phyloP scores from a whole-genome alignment of 2,113 vertebrate species.

The Equus przewalskii region DNA sequence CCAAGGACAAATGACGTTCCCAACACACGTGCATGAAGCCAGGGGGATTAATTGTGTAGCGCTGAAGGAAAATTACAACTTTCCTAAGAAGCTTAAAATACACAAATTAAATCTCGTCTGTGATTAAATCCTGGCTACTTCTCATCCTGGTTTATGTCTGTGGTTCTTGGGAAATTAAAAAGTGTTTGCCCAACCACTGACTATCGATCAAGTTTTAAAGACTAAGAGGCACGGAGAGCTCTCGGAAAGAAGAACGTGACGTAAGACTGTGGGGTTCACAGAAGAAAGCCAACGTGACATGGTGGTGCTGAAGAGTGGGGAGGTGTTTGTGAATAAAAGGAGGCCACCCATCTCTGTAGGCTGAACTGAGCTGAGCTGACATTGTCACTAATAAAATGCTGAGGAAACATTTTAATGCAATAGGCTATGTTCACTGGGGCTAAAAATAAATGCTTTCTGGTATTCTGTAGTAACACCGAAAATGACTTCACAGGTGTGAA shows the following conservation, averaged over 20 bases:
- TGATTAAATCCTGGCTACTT: not conserved
- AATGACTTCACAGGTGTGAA: not conserved
- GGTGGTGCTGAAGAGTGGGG: not conserved
- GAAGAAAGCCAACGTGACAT: not conserved
- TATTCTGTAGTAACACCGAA: not conserved
- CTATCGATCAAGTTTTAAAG: conserved; percentile 58
- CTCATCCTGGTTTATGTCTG: not conserved
- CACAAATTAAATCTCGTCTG: not conserved
- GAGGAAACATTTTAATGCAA: not conserved
- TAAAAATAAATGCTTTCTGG: not conserved
- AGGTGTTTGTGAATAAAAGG: not conserved
- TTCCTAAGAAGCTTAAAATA: conserved; percentile 61
- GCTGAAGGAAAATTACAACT: conserved; percentile 47
- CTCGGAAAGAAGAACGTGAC: not conserved
- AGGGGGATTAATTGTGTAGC: not conserved
- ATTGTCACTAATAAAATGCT: not conserved
- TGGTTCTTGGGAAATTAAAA: conserved; percentile 69
- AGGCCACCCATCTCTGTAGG: not conserved
- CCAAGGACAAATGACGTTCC: fast-evolving
- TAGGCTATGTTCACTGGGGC: not conserved
- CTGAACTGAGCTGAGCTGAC: not conserved
- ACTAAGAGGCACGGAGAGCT: not conserved
- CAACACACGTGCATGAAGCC: not conserved
- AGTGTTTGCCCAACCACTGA: conserved; percentile 58
- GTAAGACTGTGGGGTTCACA: not conserved